Evolutionary conservation across 2,113 vertebrate species (phyloP).

Genomic region (Aspidoscelis tigris): DNA sequence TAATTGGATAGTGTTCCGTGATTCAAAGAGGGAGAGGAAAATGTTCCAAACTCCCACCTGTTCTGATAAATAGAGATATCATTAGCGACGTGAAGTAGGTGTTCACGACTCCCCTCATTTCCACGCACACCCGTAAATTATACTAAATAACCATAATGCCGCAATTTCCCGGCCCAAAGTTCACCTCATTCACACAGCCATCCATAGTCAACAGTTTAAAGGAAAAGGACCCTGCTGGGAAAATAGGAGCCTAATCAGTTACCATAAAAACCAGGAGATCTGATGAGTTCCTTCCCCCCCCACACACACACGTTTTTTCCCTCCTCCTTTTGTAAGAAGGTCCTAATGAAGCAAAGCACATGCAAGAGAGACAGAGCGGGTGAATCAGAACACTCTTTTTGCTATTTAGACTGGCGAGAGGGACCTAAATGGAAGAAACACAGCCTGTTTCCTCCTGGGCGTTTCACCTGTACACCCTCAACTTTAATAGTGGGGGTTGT

Average conservation of each 20-base stretch:
- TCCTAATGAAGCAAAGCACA: constrained; percentile 88
- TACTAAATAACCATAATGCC: constrained; percentile 99
- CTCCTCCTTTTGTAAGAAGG: constrained; percentile 79
- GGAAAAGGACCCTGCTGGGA: constrained; percentile 93
- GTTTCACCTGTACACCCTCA: constrained; percentile 84
- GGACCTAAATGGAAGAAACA: constrained; percentile 85
- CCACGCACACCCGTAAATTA: constrained; percentile 86
- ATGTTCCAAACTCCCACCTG: constrained; percentile 75
- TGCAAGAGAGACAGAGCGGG: constrained; percentile 32
- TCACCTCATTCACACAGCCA: constrained; percentile 91
- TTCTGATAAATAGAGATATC: constrained; percentile 82
- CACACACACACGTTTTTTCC: constrained; percentile 31
- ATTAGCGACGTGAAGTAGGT: constrained; percentile 82
- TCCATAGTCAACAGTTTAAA: constrained; percentile 99
- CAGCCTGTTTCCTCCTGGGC: constrained; percentile 74
- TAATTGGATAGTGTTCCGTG: constrained; percentile 71
- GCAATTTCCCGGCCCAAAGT: constrained; percentile 95
- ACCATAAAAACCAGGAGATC: constrained; percentile 94
- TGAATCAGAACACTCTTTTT: constrained; percentile 80
- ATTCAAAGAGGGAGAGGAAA: constrained; percentile 61
- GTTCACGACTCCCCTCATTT: constrained; percentile 75
- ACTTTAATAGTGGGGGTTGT: constrained; percentile 64
- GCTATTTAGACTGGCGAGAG: constrained; percentile 92
- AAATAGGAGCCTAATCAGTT: constrained; percentile 99
- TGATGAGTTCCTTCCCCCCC: constrained; percentile 81